These are phyloP conservation scores for Dicyrtoma fusca DNA, from an alignment of 2,888 invertebrate genomes.

Conservation along the genomic window DNA sequence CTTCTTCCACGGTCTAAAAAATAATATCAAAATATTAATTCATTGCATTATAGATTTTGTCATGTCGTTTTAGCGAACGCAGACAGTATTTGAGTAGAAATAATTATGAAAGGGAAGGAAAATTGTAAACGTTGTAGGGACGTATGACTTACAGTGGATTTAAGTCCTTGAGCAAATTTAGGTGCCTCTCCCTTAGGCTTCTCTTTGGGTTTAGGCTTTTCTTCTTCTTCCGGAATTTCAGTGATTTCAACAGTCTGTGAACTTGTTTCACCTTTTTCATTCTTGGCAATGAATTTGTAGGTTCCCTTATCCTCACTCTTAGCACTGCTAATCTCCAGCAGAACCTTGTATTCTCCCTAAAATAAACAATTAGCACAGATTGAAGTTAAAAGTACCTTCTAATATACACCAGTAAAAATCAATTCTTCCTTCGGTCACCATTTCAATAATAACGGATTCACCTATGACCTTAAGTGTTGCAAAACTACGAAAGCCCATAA, in stretches of 20 bases:
- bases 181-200: slow-evolving; percentile 72
- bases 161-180: slow-evolving; percentile 75
- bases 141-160: slow-evolving; percentile 63
- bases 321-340: slow-evolving; percentile 85
- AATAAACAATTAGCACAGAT: too few relatives aligned
- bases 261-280: slow-evolving; percentile 89
- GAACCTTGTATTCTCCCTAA: slow-evolving; percentile 85
- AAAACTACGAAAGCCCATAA: too few relatives aligned
- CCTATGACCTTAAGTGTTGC: too few relatives aligned
- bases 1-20: slow-evolving; percentile 69
- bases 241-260: slow-evolving; percentile 86
- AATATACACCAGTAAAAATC: too few relatives aligned
- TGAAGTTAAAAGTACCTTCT: too few relatives aligned
- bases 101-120: too few relatives aligned
- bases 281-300: slow-evolving; percentile 87
- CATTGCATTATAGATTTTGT: not conserved
- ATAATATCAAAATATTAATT: too few relatives aligned
- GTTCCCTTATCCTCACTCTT: slow-evolving; percentile 80
- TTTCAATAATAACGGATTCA: too few relatives aligned
- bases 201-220: slow-evolving; percentile 65
- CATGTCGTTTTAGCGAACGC: not conserved
- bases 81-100: not conserved
- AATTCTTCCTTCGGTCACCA: too few relatives aligned
- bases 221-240: slow-evolving; percentile 76
- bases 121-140: too few relatives aligned